Evolutionary conservation across 2,888 invertebrate genomes (phyloP).

Genomic region (Emmelina monodactyla): DNA sequence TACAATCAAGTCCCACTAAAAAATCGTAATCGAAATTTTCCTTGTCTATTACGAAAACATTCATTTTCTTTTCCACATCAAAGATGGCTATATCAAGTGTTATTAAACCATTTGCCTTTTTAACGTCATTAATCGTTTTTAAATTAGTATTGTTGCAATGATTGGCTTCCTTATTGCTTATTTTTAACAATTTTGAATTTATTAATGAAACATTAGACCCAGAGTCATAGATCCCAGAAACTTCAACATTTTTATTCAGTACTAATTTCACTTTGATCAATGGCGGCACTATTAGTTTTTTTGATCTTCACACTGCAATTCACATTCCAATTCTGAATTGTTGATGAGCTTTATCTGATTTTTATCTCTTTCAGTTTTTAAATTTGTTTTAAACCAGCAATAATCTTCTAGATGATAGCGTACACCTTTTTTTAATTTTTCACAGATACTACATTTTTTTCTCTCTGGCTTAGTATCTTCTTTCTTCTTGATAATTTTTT

Average conservation of each 20-base stretch:
- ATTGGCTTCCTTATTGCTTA: slow-evolving; percentile 7
- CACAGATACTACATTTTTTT: slow-evolving; percentile 4
- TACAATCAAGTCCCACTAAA: slow-evolving; percentile 11
- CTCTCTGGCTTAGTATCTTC: background rate
- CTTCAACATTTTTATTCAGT: slow-evolving; percentile 15
- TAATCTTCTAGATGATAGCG: slow-evolving; percentile 7
- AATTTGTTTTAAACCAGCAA: slow-evolving; percentile 10
- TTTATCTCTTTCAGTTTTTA: background rate
- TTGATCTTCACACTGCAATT: slow-evolving; percentile 7
- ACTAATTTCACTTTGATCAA: slow-evolving; percentile 18
- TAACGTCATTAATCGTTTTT: slow-evolving; percentile 14
- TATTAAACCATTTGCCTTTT: slow-evolving; percentile 11
- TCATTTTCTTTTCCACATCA: slow-evolving; percentile 12
- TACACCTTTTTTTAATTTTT: slow-evolving; percentile 10
- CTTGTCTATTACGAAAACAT: slow-evolving; percentile 15
- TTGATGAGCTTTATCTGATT: slow-evolving; percentile 4
- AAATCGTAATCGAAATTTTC: slow-evolving; percentile 15
- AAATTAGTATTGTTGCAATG: slow-evolving; percentile 7
- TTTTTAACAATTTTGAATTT: slow-evolving; percentile 17
- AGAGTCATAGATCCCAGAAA: slow-evolving; percentile 18
- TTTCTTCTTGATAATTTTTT: slow-evolving; percentile 1
- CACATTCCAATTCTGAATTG: slow-evolving; percentile 11
- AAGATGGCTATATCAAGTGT: slow-evolving; percentile 14
- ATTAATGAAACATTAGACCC: slow-evolving; percentile 22
- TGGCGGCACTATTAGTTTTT: slow-evolving; percentile 13